Percentiles rank a stretch among this genome's conserved stretches.
These are phyloP conservation scores for Paraescarpia echinospica DNA, from an alignment of 1,140 invertebrate species.

Conservation along the genomic window DNA sequence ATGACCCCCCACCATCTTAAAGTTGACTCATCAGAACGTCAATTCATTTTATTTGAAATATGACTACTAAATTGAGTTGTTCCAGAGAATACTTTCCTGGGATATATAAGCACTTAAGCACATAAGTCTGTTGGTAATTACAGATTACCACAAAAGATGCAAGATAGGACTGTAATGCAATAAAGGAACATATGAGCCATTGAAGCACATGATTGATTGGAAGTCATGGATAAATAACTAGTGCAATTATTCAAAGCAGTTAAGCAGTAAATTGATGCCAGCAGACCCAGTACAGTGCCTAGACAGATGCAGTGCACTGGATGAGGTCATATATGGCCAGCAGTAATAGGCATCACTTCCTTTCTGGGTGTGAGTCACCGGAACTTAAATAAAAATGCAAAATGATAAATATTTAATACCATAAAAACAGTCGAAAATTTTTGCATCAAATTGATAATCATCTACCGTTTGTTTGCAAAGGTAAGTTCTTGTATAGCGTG, in stretches of 20 bases:
- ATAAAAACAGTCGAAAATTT: too few species aligned
- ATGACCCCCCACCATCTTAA: neutral
- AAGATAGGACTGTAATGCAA: neutral
- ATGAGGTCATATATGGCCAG: neutral
- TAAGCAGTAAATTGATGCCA: neutral
- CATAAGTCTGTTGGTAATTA: too few species aligned
- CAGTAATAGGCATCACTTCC: too few species aligned
- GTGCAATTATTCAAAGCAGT: neutral
- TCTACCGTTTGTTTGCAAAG: too few species aligned
- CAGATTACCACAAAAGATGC: neutral
- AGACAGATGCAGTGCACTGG: neutral
- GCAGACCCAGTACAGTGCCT: neutral
- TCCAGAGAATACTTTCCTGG: too few species aligned
- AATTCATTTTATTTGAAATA: neutral
- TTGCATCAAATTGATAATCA: too few species aligned
- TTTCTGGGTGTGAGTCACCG: too few species aligned
- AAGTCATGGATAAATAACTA: neutral
- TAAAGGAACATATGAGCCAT: neutral
- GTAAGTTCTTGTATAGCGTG: too few species aligned
- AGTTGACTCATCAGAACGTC: neutral
- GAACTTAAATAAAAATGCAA: too few species aligned
- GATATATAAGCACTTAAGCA: too few species aligned
- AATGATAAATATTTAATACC: too few species aligned
- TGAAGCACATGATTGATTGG: neutral
- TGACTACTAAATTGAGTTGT: too few species aligned